phyloP scores from a whole-genome alignment of 2,797 vertebrate genomes.

The Rhincodon typus region DNA sequence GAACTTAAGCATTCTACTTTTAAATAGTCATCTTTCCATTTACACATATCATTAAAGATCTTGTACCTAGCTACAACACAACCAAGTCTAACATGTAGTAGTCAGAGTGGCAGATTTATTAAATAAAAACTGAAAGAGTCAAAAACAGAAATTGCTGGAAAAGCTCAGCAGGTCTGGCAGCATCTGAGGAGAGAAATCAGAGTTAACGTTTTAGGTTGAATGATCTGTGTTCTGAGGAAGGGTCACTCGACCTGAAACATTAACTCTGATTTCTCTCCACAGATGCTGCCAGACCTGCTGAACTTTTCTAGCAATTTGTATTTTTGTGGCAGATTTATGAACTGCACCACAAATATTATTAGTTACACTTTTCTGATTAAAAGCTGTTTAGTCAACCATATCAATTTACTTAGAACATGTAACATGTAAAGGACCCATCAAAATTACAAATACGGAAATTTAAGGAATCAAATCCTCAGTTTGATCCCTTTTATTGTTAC shows the following conservation, averaged over 20 bases:
- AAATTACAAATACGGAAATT: not conserved
- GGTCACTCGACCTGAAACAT: too few species aligned
- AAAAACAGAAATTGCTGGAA: too few species aligned
- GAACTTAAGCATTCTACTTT: not conserved
- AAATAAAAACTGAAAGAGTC: too few species aligned
- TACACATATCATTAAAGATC: not conserved
- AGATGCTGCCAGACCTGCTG: too few species aligned
- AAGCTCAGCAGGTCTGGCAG: too few species aligned
- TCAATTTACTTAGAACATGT: not conserved
- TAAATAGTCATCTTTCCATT: not conserved
- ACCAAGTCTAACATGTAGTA: not conserved
- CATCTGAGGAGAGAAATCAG: too few species aligned
- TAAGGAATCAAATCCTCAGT: not conserved
- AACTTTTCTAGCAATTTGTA: too few species aligned
- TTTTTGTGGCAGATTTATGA: not conserved
- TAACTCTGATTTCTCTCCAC: too few species aligned
- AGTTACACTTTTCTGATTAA: not conserved
- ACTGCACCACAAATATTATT: not conserved
- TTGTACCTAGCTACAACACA: not conserved
- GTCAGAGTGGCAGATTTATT: not conserved
- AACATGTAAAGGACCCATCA: not conserved
- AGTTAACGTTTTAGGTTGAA: too few species aligned
- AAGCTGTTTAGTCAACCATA: not conserved
- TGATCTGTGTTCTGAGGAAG: too few species aligned
- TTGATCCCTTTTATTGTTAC: not conserved